Evolutionary conservation across 1,140 invertebrate genomes (phyloP).

Genomic region (Pissodes strobi): DNA sequence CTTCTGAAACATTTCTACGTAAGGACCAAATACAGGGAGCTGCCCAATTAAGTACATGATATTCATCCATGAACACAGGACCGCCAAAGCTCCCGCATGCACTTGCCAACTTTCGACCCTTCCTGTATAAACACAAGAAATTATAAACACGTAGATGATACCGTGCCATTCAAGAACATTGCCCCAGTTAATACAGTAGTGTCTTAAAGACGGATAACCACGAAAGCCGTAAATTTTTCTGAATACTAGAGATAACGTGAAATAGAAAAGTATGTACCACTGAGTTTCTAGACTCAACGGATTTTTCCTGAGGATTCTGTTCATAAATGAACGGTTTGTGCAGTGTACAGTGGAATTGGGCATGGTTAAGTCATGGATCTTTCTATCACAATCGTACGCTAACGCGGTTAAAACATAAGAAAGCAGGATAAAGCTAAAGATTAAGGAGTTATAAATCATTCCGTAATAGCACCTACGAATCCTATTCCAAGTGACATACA

Average conservation of each 20-base stretch:
- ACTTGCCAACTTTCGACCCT: constrained; percentile 81
- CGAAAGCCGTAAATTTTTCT: constrained; percentile 76
- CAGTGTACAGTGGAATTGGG: constrained; percentile 62
- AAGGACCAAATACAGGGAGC: constrained; percentile 80
- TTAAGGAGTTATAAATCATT: constrained; percentile 74
- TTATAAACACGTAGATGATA: constrained; percentile 77
- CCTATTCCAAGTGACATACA: constrained; percentile 84
- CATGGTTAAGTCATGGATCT: constrained; percentile 66
- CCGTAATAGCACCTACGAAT: constrained; percentile 83
- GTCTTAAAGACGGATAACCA: constrained; percentile 72
- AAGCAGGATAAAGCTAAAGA: constrained; percentile 76
- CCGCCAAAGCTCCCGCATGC: constrained; percentile 77
- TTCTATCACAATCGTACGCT: constrained; percentile 74
- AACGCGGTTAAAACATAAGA: constrained; percentile 76
- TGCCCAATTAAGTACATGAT: constrained; percentile 85
- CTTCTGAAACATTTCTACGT: constrained; percentile 84
- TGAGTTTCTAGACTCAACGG: constrained; percentile 73
- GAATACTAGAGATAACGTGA: constrained; percentile 74
- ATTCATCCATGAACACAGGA: constrained; percentile 82
- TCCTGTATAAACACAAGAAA: constrained; percentile 75
- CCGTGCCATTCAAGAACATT: constrained; percentile 85
- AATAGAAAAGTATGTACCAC: constrained; percentile 74
- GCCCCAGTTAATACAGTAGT: constrained; percentile 78
- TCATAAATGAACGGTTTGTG: constrained; percentile 71
- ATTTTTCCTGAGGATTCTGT: constrained; percentile 69